Percentiles rank a stretch among this genome's conserved stretches.
phyloP scores from a whole-genome alignment of 2,113 vertebrate genomes.

The Motacilla alba region DNA sequence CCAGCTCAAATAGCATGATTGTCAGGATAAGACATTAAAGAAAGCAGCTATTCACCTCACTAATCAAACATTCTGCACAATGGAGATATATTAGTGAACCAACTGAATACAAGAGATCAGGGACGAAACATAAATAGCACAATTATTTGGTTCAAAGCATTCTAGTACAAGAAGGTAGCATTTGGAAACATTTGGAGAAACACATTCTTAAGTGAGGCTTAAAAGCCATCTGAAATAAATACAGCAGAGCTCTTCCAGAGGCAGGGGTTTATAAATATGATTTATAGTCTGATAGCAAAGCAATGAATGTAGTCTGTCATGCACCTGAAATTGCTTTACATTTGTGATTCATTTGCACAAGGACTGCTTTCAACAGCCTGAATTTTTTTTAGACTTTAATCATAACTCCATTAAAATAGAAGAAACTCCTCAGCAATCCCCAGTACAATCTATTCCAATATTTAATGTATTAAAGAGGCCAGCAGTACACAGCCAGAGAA shows the following conservation, averaged over 20 bases:
- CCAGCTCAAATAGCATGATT: not conserved
- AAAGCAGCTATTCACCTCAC: not conserved
- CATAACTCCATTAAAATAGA: not conserved
- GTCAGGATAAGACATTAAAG: not conserved
- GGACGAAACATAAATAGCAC: not conserved
- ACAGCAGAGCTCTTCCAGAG: not conserved
- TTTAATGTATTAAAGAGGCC: not conserved
- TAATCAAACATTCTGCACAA: not conserved
- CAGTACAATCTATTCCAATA: not conserved
- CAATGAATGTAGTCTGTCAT: not conserved
- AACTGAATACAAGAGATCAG: not conserved
- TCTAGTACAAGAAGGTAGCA: not conserved
- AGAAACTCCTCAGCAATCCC: not conserved
- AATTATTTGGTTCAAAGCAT: not conserved
- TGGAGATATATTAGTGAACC: not conserved
- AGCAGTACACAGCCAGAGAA: not conserved
- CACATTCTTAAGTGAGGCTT: not conserved
- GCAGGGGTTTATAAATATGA: not conserved
- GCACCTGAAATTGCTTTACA: not conserved
- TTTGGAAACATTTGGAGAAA: not conserved
- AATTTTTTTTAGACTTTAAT: not conserved
- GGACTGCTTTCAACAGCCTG: not conserved
- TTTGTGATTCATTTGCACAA: not conserved
- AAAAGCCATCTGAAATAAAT: not conserved
- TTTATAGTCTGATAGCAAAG: conserved; percentile 13